These are phyloP conservation scores for Parascotia fuliginaria DNA, from an alignment of 2,888 invertebrate species.

Conservation along the genomic window DNA sequence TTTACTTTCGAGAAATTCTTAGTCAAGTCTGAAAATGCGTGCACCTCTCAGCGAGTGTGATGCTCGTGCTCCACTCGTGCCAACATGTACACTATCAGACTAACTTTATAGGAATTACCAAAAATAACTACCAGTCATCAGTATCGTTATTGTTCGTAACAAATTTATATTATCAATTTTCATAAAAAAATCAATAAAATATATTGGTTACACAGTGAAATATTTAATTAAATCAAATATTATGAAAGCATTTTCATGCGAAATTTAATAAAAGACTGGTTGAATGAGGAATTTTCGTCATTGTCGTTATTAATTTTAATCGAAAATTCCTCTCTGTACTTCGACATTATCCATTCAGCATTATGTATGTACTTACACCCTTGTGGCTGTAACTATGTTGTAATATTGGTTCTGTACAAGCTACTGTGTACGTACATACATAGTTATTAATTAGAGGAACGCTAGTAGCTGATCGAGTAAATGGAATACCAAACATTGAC, in stretches of 20 bases:
- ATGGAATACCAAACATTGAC: slow-evolving; percentile 20
- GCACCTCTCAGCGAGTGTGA: too few relatives aligned
- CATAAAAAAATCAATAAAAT: too few relatives aligned
- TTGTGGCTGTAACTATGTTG: background rate
- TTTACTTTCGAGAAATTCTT: too few relatives aligned
- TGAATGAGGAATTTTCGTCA: slow-evolving; percentile 2
- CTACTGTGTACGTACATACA: slow-evolving; percentile 20
- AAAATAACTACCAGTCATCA: too few relatives aligned
- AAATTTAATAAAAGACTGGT: slow-evolving; percentile 3
- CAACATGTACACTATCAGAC: too few relatives aligned
- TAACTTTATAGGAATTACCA: too few relatives aligned
- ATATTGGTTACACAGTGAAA: background rate
- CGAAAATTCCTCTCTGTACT: slow-evolving; percentile 4
- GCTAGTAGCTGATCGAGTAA: slow-evolving; percentile 13
- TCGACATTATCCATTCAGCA: background rate
- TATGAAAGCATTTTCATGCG: slow-evolving; percentile 2
- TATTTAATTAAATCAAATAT: background rate
- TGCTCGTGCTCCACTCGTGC: too few relatives aligned
- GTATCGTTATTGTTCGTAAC: too few relatives aligned
- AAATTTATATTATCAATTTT: too few relatives aligned
- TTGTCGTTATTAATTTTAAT: slow-evolving; percentile 6
- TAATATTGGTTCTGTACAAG: slow-evolving; percentile 3
- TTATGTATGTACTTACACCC: background rate
- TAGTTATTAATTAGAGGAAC: slow-evolving; percentile 34
- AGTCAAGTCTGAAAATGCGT: too few relatives aligned